A percentile compares a stretch with the other conserved stretches of the same genome.
Evolutionary conservation across 1,140 invertebrate genomes (phyloP).

Genomic region (Limonius californicus): DNA sequence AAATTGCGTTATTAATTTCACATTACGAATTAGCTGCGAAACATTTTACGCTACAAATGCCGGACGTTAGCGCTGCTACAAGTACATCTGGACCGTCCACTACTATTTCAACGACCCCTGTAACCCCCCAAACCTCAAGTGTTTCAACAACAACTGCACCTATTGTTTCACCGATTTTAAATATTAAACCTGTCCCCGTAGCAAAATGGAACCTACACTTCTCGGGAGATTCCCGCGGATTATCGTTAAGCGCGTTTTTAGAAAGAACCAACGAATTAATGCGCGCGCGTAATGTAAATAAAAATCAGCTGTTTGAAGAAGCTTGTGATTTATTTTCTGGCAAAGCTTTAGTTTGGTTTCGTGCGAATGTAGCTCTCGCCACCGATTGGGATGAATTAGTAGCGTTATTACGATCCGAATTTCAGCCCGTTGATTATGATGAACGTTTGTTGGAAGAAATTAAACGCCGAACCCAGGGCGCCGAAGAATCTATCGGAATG

Average conservation of each 20-base stretch:
- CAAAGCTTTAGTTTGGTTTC: neutral
- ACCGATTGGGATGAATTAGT: neutral
- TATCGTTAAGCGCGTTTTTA: slow-evolving; percentile 17
- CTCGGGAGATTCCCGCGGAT: too few relatives aligned
- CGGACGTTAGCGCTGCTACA: too few relatives aligned
- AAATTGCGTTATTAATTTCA: too few relatives aligned
- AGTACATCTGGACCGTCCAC: too few relatives aligned
- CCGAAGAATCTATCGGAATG: slow-evolving; percentile 29
- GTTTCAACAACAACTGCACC: too few relatives aligned
- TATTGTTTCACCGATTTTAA: too few relatives aligned
- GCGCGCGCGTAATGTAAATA: slow-evolving; percentile 8
- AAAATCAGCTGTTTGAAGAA: slow-evolving; percentile 16
- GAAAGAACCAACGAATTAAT: slow-evolving; percentile 22
- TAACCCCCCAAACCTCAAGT: too few relatives aligned
- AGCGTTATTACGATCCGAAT: neutral
- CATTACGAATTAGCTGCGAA: too few relatives aligned
- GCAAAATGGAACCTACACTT: too few relatives aligned
- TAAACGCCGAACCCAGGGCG: slow-evolving; percentile 31
- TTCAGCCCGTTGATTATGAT: slow-evolving; percentile 25
- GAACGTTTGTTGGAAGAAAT: slow-evolving; percentile 35
- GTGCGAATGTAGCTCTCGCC: neutral
- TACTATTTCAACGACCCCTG: too few relatives aligned
- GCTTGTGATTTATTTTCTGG: slow-evolving; percentile 20
- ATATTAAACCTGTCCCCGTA: too few relatives aligned
- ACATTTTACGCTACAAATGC: too few relatives aligned